phyloP scores from a whole-genome alignment of 2,797 vertebrate genomes.

The Microctenopoma stevenorrisi region DNA sequence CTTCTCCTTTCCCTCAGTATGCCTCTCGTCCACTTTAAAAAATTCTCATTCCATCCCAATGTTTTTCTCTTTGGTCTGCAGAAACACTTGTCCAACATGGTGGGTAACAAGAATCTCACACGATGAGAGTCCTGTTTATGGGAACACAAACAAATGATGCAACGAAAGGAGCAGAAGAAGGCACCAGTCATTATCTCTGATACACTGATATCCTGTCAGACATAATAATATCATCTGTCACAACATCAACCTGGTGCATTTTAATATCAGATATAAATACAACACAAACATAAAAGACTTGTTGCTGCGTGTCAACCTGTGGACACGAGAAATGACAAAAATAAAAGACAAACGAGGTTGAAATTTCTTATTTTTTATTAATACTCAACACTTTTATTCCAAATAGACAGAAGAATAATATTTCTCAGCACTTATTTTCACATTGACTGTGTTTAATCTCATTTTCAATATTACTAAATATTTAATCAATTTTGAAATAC shows the following conservation, averaged over 20 bases:
- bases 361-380: conserved; percentile 85
- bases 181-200: conserved; percentile 30
- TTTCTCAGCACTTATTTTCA: conserved; percentile 87
- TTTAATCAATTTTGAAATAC: conserved; percentile 85
- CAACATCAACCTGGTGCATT: background rate
- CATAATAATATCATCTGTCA: conserved; percentile 24
- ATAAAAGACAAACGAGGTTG: conserved; percentile 37
- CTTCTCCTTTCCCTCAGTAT: conserved; percentile 40
- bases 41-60: conserved; percentile 7
- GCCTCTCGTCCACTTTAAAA: conserved; percentile 12
- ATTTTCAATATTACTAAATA: conserved; percentile 87
- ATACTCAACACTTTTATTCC: conserved; percentile 89
- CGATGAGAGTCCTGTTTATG: conserved; percentile 22
- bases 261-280: conserved; percentile 35
- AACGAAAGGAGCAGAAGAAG: conserved; percentile 11
- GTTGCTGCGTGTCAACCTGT: background rate
- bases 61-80: conserved; percentile 2
- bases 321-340: background rate
- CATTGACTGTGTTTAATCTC: conserved; percentile 84
- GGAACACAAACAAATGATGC: conserved; percentile 31
- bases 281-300: background rate
- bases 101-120: conserved; percentile 22
- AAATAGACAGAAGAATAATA: conserved; percentile 90
- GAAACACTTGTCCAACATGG: conserved; percentile 30
- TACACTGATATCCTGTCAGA: conserved; percentile 13